These are phyloP conservation scores for Alsophila aescularia DNA, from an alignment of 2,888 invertebrate genomes.

Conservation along the genomic window DNA sequence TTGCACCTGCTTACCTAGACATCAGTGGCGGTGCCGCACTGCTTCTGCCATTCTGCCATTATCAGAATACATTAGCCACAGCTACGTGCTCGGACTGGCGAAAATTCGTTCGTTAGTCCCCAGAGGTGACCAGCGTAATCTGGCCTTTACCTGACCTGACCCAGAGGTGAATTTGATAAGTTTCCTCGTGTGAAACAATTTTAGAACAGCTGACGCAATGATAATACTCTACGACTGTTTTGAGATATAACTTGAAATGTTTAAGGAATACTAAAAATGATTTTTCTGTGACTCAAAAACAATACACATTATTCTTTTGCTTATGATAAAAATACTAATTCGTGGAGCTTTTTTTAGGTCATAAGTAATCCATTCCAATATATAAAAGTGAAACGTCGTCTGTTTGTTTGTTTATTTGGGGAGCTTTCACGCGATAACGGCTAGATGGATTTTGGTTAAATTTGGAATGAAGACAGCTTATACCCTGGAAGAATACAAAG, in stretches of 20 bases:
- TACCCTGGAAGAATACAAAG: no score
- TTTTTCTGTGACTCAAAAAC: no score
- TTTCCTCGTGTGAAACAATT: constrained; percentile 21
- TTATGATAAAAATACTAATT: no score
- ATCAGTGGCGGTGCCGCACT: constrained; percentile 43
- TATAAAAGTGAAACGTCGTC: no score
- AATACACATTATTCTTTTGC: no score
- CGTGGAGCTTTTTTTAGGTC: no score
- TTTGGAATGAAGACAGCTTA: no score
- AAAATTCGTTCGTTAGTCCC: constrained; percentile 59
- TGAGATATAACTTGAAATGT: neutral
- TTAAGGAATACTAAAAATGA: no score
- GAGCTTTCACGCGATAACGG: no score
- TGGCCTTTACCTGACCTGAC: constrained; percentile 48
- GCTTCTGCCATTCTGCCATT: constrained; percentile 59
- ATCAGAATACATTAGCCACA: constrained; percentile 68
- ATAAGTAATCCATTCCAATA: no score
- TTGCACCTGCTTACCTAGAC: constrained; percentile 45
- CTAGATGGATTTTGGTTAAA: no score
- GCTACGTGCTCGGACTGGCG: constrained; percentile 65
- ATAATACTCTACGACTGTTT: neutral
- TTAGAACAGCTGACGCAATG: constrained; percentile 14
- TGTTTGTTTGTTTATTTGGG: no score
- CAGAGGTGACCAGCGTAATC: constrained; percentile 49
- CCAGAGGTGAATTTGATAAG: constrained; percentile 37